Base-by-base conservation (phyloP, 2,888 invertebrate species). In the Pristionchus entomophagus region DNA sequence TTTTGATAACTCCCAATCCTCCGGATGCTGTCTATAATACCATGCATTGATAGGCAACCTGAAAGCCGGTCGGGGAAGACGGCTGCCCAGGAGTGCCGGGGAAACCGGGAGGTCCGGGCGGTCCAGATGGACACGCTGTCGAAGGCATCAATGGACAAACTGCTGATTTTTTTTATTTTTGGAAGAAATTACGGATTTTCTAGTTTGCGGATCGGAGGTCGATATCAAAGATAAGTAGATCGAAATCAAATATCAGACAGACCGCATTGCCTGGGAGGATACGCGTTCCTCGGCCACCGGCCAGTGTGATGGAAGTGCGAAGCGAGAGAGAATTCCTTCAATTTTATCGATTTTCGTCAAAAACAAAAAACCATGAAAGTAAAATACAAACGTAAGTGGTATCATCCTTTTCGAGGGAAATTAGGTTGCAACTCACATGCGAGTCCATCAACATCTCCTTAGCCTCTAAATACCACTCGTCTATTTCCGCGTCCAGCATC, bases 391-490 rank as follows among this genome's bases (percentile, higher is more conserved):
- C n/a, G n/a, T n/a, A n/a, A n/a, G n/a, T n/a, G n/a, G n/a, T n/a
- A n/a, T n/a, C n/a, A n/a, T n/a, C n/a, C n/a, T n/a, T n/a, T n/a
- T n/a, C n/a, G n/a, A n/a, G n/a, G n/a, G n/a, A 17, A 41, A 41
- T n/a, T 41, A 41, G 6, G n/a, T 56, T 4, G 56, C 35, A 19
- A 41, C 32, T 8, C 17, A 45, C 73, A 41, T 41, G 73, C 38
- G 73, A 73, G n/a, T 73, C 73, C 73, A 73, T 73, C 17, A 73
- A 26, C 73, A 73, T 73, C 73, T 73, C 73, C n/a, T 73, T 73
- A 41, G 73, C 73, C 19, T 73, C 73, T 12, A 45, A 12, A 26
- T 73, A 73, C 73, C 73, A 73, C 73, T 73, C 73, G 26, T 73
- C 73, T n/a, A 73, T 41, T 32, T 73, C 73, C 1, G 41, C 41